Evolutionary conservation across 23 tunicate species (phyloP).

Genomic region (Trididemnum miniatum): DNA sequence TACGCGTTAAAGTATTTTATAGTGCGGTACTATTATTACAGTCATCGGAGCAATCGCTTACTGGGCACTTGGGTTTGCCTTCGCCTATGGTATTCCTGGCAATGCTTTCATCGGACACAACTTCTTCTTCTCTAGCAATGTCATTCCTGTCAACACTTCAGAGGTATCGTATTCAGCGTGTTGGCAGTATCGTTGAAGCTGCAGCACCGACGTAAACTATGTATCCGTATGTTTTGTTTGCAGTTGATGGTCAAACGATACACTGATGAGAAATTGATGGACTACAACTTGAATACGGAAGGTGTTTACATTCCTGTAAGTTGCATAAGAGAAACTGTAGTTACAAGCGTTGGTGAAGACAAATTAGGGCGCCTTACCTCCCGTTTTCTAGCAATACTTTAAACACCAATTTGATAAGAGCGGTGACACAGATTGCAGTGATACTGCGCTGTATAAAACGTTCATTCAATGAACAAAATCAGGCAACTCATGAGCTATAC

Average conservation of each 20-base stretch:
- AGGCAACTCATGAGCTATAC: too few species aligned
- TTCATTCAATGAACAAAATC: too few species aligned
- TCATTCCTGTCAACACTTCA: background rate
- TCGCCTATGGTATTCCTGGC: constrained; percentile 87
- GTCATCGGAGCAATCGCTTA: constrained; percentile 79
- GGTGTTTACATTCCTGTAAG: background rate
- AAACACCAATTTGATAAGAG: too few species aligned
- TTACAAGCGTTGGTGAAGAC: too few species aligned
- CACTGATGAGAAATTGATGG: background rate
- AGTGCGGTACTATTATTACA: too few species aligned
- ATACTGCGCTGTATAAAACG: too few species aligned
- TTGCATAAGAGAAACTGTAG: too few species aligned
- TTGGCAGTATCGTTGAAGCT: background rate
- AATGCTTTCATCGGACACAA: constrained; percentile 84
- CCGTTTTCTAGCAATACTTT: too few species aligned
- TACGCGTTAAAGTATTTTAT: too few species aligned
- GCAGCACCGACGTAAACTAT: too few species aligned
- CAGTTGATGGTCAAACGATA: constrained; percentile 15
- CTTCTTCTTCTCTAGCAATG: constrained; percentile 51
- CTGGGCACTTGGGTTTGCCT: constrained; percentile 90
- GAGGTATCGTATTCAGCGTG: background rate
- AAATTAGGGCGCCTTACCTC: too few species aligned
- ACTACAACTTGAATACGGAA: background rate
- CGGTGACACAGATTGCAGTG: too few species aligned
- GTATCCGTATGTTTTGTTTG: constrained; percentile 1